These are phyloP conservation scores for Tetragnatha montana DNA, from an alignment of 2,888 invertebrate genomes.

Conservation along the genomic window DNA sequence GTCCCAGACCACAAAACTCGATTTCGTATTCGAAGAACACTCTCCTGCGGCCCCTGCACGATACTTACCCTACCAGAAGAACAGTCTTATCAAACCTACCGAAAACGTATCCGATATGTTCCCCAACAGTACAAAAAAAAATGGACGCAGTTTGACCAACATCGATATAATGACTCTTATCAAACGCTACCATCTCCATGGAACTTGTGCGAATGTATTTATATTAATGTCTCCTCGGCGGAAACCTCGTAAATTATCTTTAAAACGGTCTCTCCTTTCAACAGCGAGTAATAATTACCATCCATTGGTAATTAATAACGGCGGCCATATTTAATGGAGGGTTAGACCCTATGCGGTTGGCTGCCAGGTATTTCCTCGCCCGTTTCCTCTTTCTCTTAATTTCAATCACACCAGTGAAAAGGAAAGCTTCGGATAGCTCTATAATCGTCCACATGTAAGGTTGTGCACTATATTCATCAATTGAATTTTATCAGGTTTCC, in stretches of 20 bases:
- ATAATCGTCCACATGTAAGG: too few species aligned
- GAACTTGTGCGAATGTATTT: slow-evolving; percentile 49
- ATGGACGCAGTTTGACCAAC: slow-evolving; percentile 41
- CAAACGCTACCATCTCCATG: slow-evolving; percentile 50
- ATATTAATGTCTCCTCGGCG: slow-evolving; percentile 42
- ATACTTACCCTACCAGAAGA: neutral
- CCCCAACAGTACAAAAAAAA: slow-evolving; percentile 13
- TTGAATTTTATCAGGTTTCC: neutral
- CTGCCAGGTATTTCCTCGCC: slow-evolving; percentile 28
- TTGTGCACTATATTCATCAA: neutral
- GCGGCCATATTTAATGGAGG: slow-evolving; percentile 51
- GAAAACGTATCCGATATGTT: slow-evolving; percentile 9
- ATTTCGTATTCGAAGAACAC: slow-evolving; percentile 7
- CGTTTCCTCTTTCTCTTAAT: slow-evolving; percentile 59
- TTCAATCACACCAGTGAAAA: slow-evolving; percentile 51
- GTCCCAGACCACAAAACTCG: neutral
- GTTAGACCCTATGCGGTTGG: slow-evolving; percentile 49
- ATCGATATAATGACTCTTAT: slow-evolving; percentile 51
- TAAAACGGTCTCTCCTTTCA: slow-evolving; percentile 65
- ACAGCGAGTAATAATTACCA: slow-evolving; percentile 59
- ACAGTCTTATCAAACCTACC: neutral
- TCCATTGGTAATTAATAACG: slow-evolving; percentile 66
- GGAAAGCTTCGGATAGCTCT: neutral
- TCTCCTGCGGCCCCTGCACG: neutral
- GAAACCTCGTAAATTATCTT: slow-evolving; percentile 59